A percentile compares a stretch with the other conserved stretches of the same genome.
Conservation (phyloP, 2,888 invertebrate species). For the Proisotoma minuta region DNA sequence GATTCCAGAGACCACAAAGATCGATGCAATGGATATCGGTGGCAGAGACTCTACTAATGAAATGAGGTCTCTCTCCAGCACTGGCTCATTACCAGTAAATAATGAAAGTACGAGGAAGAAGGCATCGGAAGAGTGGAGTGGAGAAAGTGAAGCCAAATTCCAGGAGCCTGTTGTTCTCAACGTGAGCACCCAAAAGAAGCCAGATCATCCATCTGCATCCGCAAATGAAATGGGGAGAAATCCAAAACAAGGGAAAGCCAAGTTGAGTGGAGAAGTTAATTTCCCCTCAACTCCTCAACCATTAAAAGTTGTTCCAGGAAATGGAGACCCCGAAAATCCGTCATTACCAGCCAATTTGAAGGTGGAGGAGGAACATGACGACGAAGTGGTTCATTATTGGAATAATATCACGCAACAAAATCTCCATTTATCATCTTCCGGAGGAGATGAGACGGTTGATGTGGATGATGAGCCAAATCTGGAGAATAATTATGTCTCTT, state of each 20-base stretch:
- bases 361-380: background rate
- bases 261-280: constrained; percentile 7
- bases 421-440: background rate
- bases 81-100: constrained; percentile 21
- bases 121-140: background rate
- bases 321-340: background rate
- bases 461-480: constrained; percentile 8
- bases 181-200: background rate
- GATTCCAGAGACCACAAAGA: background rate
- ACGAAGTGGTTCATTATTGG: background rate
- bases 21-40: background rate
- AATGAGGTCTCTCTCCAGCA: constrained; percentile 6
- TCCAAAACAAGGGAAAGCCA: too few relatives aligned
- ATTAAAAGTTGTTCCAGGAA: constrained; percentile 7
- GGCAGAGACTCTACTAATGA: constrained; percentile 1
- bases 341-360: constrained; percentile 15
- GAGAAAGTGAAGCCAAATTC: constrained; percentile 8
- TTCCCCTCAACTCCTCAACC: constrained; percentile 1
- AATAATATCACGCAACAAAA: background rate
- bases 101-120: constrained; percentile 16
- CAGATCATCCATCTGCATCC: too few relatives aligned
- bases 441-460: background rate
- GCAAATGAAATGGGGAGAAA: too few relatives aligned
- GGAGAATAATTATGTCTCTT: constrained; percentile 11
- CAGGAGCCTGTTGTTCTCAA: background rate